Evolutionary conservation across 1,140 invertebrate genomes (phyloP).

Genomic region (Orchestia grillus): DNA sequence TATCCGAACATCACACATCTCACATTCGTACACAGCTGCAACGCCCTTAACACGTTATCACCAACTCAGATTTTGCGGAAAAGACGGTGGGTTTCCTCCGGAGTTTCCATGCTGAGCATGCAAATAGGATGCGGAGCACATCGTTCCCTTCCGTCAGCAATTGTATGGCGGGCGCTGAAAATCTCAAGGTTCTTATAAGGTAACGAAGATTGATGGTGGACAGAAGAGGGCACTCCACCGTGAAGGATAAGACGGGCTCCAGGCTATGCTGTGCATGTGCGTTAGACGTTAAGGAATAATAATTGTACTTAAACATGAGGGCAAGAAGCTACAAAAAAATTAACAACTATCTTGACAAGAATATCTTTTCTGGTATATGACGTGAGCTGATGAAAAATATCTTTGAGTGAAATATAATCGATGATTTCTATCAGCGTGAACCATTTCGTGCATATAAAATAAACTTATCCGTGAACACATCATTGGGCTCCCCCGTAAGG

Average conservation of each 20-base stretch:
- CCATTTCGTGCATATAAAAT: too few relatives aligned
- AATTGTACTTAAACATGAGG: neutral
- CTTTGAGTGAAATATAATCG: neutral
- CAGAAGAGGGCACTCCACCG: neutral
- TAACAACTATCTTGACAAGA: neutral
- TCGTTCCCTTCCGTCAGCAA: neutral
- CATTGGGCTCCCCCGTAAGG: too few relatives aligned
- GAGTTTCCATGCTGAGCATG: neutral
- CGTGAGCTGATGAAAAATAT: neutral
- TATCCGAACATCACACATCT: too few relatives aligned
- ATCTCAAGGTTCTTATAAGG: neutral
- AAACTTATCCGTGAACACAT: too few relatives aligned
- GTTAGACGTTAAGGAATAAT: neutral
- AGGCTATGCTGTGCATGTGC: neutral
- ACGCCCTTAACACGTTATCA: too few relatives aligned
- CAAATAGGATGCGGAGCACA: neutral
- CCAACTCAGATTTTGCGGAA: neutral
- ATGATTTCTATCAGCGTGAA: too few relatives aligned
- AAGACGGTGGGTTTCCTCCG: neutral
- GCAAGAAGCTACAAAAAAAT: too few relatives aligned
- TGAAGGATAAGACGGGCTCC: neutral
- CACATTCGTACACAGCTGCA: too few relatives aligned
- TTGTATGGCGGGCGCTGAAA: neutral
- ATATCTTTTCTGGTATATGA: neutral
- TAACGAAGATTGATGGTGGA: neutral